Evolutionary conservation across 2,797 vertebrate species (phyloP).

Genomic region (Catharus ustulatus): DNA sequence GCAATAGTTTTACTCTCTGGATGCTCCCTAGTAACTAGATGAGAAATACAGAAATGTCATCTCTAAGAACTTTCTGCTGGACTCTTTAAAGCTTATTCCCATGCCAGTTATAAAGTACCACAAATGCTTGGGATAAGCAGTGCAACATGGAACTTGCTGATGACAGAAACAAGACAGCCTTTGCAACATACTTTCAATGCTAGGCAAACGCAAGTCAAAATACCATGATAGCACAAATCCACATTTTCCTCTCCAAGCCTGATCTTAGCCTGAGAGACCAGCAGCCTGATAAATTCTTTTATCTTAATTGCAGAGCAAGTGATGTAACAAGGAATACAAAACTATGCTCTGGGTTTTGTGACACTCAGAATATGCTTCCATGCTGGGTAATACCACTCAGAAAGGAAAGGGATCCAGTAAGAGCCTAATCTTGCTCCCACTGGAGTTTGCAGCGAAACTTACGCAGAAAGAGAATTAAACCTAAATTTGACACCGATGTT

Average conservation of each 20-base stretch:
- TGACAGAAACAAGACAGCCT: neutral
- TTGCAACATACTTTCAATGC: neutral
- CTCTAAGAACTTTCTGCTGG: neutral
- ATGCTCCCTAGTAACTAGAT: neutral
- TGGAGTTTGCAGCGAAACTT: conserved; percentile 7
- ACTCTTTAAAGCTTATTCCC: neutral
- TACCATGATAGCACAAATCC: neutral
- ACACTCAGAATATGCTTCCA: neutral
- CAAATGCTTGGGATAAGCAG: neutral
- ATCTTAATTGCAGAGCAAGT: neutral
- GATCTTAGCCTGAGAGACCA: neutral
- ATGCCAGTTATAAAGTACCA: neutral
- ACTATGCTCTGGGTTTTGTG: neutral
- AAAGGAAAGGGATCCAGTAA: neutral
- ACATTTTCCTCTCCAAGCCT: neutral
- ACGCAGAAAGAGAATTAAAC: neutral
- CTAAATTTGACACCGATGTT: conserved; percentile 17
- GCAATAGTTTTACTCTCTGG: neutral
- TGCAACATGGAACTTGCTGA: neutral
- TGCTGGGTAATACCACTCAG: neutral
- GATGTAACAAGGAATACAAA: neutral
- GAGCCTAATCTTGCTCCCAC: neutral
- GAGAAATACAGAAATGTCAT: neutral
- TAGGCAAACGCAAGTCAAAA: neutral
- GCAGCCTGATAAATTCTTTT: neutral